phyloP scores from a whole-genome alignment of 2,113 vertebrate species.

The Lipophrys pholis region DNA sequence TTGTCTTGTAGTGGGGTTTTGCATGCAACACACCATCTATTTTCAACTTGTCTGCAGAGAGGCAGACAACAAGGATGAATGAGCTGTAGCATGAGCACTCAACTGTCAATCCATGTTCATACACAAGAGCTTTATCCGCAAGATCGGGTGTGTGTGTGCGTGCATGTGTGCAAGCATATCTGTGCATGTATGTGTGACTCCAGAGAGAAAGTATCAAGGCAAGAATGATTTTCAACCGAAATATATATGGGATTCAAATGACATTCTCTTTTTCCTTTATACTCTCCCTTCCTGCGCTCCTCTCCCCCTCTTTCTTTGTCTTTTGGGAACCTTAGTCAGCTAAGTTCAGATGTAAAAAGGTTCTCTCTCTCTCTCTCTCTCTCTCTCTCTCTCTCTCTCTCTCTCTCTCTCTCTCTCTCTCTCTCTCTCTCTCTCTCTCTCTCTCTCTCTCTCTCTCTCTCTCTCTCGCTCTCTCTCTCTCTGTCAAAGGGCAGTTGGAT shows the following conservation, averaged over 20 bases:
- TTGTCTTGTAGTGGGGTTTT: constrained; percentile 41
- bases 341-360: constrained; percentile 70
- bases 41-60: constrained; percentile 64
- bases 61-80: constrained; percentile 74
- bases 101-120: constrained; percentile 75
- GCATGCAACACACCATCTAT: constrained; percentile 61
- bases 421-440: constrained; percentile 1
- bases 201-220: constrained; percentile 82
- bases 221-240: constrained; percentile 85
- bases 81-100: constrained; percentile 69
- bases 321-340: constrained; percentile 81
- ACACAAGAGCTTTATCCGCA: constrained; percentile 68
- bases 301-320: constrained; percentile 64
- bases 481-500: constrained; percentile 27
- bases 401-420: constrained; percentile 14
- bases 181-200: constrained; percentile 59
- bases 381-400: background rate
- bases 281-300: constrained; percentile 33
- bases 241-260: constrained; percentile 86
- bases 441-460: constrained; percentile 14
- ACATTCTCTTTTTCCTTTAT: constrained; percentile 76
- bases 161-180: constrained; percentile 40
- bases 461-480: background rate
- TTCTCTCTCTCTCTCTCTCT: constrained; percentile 18
- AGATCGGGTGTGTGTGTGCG: constrained; percentile 35